Conservation (phyloP, 2,113 vertebrate species). For the Etheostoma cragini region DNA sequence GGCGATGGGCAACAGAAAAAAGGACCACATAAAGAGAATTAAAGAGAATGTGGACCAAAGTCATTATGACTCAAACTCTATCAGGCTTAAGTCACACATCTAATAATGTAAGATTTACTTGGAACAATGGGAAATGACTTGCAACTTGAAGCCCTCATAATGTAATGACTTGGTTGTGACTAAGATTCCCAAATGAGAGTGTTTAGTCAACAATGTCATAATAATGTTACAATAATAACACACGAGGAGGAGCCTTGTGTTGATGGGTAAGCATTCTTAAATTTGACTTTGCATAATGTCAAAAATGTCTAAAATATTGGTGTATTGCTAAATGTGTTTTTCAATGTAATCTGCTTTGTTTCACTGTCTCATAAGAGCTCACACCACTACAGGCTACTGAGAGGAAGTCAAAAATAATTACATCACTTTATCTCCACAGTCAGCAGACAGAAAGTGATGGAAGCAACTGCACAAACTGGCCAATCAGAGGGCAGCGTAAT, state of each 20-base stretch:
- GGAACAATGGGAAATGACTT: conserved; percentile 35
- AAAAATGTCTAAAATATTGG: conserved; percentile 6
- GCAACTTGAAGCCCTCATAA: conserved; percentile 7
- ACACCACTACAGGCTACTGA: conserved; percentile 49
- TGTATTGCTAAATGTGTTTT: conserved; percentile 23
- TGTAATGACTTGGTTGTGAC: conserved; percentile 49
- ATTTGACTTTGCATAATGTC: background rate
- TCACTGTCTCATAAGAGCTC: conserved; percentile 51
- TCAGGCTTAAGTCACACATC: conserved; percentile 29
- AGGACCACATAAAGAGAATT: background rate
- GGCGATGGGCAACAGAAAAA: background rate
- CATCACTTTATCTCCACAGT: conserved; percentile 65
- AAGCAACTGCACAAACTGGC: conserved; percentile 50
- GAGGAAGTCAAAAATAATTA: conserved; percentile 69
- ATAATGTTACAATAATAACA: conserved; percentile 40
- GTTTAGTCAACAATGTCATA: conserved; percentile 36
- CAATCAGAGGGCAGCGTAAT: conserved; percentile 50
- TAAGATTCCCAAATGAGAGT: conserved; percentile 40
- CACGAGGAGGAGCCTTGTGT: conserved; percentile 11
- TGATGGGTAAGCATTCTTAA: background rate
- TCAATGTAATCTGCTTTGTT: conserved; percentile 31
- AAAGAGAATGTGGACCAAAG: background rate
- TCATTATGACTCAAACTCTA: conserved; percentile 37
- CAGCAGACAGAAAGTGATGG: conserved; percentile 59
- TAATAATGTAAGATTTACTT: conserved; percentile 33